A percentile compares a stretch with the other conserved stretches of the same genome.
These are phyloP conservation scores for honey bee (Apis mellifera) DNA, from an alignment of 1,140 invertebrate genomes.

Conservation along the genomic window Amel_HAv3.1 CM009946.2:2477501-2478000, in stretches of 20 bases:
- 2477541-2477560: slow-evolving; percentile 75
- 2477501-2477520: slow-evolving; percentile 63
- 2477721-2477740: too few species aligned
- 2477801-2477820: too few species aligned
- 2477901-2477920: slow-evolving; percentile 90
- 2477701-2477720: too few species aligned
- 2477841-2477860: slow-evolving; percentile 93
- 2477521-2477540: slow-evolving; percentile 76
- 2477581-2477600: neutral
- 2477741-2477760: too few species aligned
- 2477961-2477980: slow-evolving; percentile 88
- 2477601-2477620: neutral
- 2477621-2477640: neutral
- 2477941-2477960: slow-evolving; percentile 90
- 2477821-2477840: slow-evolving; percentile 85
- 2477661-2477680: too few species aligned
- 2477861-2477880: slow-evolving; percentile 89
- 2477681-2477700: too few species aligned
- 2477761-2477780: too few species aligned
- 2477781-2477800: too few species aligned
- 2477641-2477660: too few species aligned
- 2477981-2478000: slow-evolving; percentile 91
- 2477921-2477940: slow-evolving; percentile 91
- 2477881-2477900: slow-evolving; percentile 87
- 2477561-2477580: slow-evolving; percentile 58